Evolutionary conservation across 1,140 invertebrate species (phyloP).

Genomic region (Drosophila tani): DNA sequence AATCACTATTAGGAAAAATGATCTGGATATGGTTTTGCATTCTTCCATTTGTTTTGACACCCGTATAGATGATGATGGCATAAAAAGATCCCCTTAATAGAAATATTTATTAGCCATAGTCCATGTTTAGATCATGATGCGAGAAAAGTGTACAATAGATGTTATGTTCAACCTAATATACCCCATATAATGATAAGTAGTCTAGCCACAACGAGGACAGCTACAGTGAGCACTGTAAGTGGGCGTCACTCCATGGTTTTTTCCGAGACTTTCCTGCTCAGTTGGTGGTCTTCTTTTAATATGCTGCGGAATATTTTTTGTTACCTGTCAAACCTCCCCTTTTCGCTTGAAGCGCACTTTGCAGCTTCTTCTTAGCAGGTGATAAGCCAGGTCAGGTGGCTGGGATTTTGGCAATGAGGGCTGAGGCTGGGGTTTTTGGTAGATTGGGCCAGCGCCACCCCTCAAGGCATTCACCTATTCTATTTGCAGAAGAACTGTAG

Average conservation of each 20-base stretch:
- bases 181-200: neutral
- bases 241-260: constrained; percentile 31
- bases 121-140: no score
- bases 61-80: no score
- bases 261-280: constrained; percentile 37
- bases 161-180: neutral
- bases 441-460: constrained; percentile 5
- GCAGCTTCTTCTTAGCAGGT: constrained; percentile 57
- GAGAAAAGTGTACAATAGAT: no score
- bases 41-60: no score
- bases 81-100: neutral
- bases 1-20: no score
- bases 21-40: no score
- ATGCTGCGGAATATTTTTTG: constrained; percentile 67
- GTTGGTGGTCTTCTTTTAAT: constrained; percentile 72
- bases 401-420: constrained; percentile 45
- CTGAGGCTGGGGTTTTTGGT: neutral
- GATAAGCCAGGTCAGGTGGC: constrained; percentile 63
- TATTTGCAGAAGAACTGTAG: constrained; percentile 55
- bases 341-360: constrained; percentile 60
- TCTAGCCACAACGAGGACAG: neutral
- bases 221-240: constrained; percentile 61
- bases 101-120: neutral
- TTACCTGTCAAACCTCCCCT: constrained; percentile 17
- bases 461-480: constrained; percentile 48